phyloP scores from a whole-genome alignment of 1,140 invertebrate species.

The Drosophila melanica region DNA sequence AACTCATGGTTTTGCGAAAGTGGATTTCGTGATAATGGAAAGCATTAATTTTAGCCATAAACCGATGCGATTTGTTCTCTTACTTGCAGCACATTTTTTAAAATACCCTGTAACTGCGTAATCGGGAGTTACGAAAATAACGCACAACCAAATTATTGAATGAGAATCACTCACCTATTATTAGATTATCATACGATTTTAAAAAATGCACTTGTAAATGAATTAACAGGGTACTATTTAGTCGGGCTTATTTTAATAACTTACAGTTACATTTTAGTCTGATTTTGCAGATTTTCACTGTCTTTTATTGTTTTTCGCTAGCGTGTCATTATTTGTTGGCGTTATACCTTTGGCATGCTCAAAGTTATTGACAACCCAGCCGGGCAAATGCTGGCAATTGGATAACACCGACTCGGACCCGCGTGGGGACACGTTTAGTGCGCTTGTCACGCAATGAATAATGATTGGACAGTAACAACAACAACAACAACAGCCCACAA shows the following conservation, averaged over 20 bases:
- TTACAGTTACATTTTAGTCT: slow-evolving; percentile 3
- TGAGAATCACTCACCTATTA: too few relatives aligned
- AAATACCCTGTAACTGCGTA: not conserved
- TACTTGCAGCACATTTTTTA: not conserved
- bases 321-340: slow-evolving; percentile 53
- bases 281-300: slow-evolving; percentile 40
- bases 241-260: not conserved
- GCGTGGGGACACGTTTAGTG: slow-evolving; percentile 67
- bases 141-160: not conserved
- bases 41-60: slow-evolving; percentile 69
- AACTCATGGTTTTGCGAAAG: slow-evolving; percentile 46
- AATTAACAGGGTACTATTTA: not conserved
- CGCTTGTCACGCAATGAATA: slow-evolving; percentile 82
- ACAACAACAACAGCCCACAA: slow-evolving; percentile 34
- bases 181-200: too few relatives aligned
- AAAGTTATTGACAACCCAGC: slow-evolving; percentile 67
- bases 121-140: too few relatives aligned
- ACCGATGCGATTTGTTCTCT: slow-evolving; percentile 24
- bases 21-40: slow-evolving; percentile 70
- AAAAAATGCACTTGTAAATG: not conserved
- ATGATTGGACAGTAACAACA: slow-evolving; percentile 68
- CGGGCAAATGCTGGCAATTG: slow-evolving; percentile 20
- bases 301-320: slow-evolving; percentile 29
- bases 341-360: slow-evolving; percentile 72
- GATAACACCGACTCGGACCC: slow-evolving; percentile 9